A percentile compares a stretch with the other conserved stretches of the same genome.
Evolutionary conservation across 2,797 vertebrate species (phyloP).

Genomic region (Poeciliopsis gracilis): DNA sequence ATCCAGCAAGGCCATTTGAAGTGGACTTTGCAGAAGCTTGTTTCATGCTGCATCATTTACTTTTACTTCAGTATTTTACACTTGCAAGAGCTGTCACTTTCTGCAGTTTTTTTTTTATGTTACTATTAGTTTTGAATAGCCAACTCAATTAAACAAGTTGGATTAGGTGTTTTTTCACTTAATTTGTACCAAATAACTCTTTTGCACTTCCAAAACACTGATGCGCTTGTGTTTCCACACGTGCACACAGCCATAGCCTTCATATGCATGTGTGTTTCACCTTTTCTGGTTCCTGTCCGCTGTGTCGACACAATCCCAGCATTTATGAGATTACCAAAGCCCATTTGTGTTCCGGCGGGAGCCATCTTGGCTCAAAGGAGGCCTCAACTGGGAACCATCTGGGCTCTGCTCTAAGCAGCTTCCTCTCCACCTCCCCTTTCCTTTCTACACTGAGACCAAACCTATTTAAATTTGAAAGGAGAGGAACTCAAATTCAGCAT

Average conservation of each 20-base stretch:
- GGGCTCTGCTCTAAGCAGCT: slow-evolving; percentile 76
- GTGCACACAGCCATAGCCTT: slow-evolving; percentile 20
- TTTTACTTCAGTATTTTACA: slow-evolving; percentile 49
- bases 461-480: slow-evolving; percentile 60
- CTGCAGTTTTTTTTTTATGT: slow-evolving; percentile 35
- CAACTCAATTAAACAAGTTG: slow-evolving; percentile 76
- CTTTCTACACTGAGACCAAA: slow-evolving; percentile 59
- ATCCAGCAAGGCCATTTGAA: neutral
- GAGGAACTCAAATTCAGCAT: slow-evolving; percentile 25
- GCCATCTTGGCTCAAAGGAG: slow-evolving; percentile 80
- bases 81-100: slow-evolving; percentile 50
- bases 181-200: slow-evolving; percentile 62
- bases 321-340: slow-evolving; percentile 82
- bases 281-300: slow-evolving; percentile 59
- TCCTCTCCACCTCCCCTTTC: slow-evolving; percentile 65
- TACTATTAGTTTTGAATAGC: slow-evolving; percentile 59
- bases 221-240: slow-evolving; percentile 30
- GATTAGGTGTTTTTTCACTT: slow-evolving; percentile 64
- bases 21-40: neutral
- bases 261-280: slow-evolving; percentile 46
- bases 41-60: slow-evolving; percentile 23
- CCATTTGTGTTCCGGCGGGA: slow-evolving; percentile 81
- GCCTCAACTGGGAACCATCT: slow-evolving; percentile 80
- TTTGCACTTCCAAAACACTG: slow-evolving; percentile 31
- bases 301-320: slow-evolving; percentile 73